Evolutionary conservation across 2,888 invertebrate species (phyloP).

Genomic region (Ophion ventricosus): DNA sequence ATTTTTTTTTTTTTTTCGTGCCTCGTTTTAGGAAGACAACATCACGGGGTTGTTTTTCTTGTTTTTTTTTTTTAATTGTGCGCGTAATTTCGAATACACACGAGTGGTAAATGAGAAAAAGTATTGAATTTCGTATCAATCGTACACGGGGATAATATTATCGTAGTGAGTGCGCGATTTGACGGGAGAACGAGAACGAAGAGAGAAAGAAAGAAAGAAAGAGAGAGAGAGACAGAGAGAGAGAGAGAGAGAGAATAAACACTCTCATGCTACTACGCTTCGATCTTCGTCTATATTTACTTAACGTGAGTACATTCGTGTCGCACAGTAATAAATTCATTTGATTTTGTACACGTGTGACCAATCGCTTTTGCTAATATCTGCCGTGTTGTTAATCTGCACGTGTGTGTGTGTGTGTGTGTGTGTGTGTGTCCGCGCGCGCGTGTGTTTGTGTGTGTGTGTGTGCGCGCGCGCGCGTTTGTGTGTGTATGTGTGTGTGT

Average conservation of each 20-base stretch:
- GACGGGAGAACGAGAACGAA: background rate
- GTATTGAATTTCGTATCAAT: background rate
- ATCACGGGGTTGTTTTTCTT: background rate
- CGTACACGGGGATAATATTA: background rate
- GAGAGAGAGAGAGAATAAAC: background rate
- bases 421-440: too few species aligned
- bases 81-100: background rate
- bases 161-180: background rate
- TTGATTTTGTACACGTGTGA: background rate
- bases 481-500: too few species aligned
- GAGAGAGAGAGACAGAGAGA: background rate
- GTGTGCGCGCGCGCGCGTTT: too few species aligned
- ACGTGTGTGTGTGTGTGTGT: background rate
- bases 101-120: background rate
- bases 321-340: background rate
- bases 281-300: background rate
- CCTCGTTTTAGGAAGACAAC: background rate
- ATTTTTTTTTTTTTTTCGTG: background rate
- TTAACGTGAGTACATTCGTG: background rate
- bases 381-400: background rate
- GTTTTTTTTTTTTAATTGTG: background rate
- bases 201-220: background rate
- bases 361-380: background rate
- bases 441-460: too few species aligned
- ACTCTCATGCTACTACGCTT: background rate